Evolutionary conservation across 2,113 vertebrate species (phyloP).

Genomic region (Miniopterus natalensis): DNA sequence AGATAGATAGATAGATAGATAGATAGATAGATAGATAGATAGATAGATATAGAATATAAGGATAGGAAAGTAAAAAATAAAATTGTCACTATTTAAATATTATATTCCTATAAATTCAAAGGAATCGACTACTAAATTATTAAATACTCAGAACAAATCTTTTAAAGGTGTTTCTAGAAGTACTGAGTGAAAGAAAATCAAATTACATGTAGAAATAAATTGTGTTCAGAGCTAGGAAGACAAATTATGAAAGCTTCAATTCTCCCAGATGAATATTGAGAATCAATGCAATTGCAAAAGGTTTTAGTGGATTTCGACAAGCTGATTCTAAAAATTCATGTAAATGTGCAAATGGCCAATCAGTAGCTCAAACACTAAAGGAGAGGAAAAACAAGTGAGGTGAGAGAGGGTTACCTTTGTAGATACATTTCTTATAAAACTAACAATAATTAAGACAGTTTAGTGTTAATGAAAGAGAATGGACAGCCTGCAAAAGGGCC

Average conservation of each 20-base stretch:
- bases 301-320: background rate
- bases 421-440: background rate
- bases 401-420: background rate
- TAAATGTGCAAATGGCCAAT: background rate
- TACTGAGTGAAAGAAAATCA: conserved; percentile 14
- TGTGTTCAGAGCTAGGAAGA: background rate
- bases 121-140: background rate
- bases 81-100: background rate
- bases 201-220: background rate
- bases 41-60: background rate
- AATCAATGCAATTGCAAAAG: background rate
- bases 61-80: background rate
- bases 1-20: background rate
- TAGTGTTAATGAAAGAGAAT: background rate
- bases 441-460: background rate
- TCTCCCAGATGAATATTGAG: background rate
- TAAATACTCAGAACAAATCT: background rate
- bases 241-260: background rate
- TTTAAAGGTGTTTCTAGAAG: background rate
- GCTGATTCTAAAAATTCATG: background rate
- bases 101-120: conserved; percentile 1
- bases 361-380: background rate
- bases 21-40: background rate
- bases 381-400: background rate
- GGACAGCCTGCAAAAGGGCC: background rate